Evolutionary conservation across 37 sponge, comb jelly and placozoan genomes (phyloP).

Genomic region (Aplysina aerophoba): DNA sequence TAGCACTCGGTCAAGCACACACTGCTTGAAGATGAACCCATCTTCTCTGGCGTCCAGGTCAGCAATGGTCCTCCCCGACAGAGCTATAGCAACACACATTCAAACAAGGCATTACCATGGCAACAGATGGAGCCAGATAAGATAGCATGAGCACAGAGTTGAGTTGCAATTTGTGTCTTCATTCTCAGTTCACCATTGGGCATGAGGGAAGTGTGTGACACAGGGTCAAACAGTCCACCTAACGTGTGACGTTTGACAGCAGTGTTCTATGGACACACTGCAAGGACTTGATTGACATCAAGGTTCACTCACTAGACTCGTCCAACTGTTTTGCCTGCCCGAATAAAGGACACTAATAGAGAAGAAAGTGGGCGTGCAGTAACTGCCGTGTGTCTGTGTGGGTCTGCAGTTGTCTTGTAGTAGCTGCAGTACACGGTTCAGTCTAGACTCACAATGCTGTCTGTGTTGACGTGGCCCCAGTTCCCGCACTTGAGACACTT

Average conservation of each 20-base stretch:
- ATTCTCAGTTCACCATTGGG: no score
- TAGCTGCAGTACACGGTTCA: not conserved
- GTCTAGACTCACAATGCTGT: slow-evolving; percentile 60
- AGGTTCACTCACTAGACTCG: no score
- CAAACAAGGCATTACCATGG: no score
- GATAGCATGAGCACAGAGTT: no score
- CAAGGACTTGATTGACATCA: no score
- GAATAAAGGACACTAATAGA: slow-evolving; percentile 16
- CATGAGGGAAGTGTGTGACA: no score
- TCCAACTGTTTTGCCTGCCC: not conserved
- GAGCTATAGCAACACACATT: not conserved
- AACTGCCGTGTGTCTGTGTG: not conserved
- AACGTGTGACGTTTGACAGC: no score
- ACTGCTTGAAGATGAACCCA: slow-evolving; percentile 78
- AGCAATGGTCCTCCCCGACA: slow-evolving; percentile 10
- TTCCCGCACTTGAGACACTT: slow-evolving; percentile 94
- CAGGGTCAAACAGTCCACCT: no score
- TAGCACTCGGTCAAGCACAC: slow-evolving; percentile 64
- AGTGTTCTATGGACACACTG: no score
- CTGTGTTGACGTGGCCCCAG: slow-evolving; percentile 95
- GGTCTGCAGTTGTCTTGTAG: not conserved
- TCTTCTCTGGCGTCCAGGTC: slow-evolving; percentile 66
- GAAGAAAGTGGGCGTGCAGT: not conserved
- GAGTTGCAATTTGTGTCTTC: no score
- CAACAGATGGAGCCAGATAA: no score